Base-by-base conservation (phyloP, 1,140 invertebrate species). In the Drosophila pectinifera region DNA sequence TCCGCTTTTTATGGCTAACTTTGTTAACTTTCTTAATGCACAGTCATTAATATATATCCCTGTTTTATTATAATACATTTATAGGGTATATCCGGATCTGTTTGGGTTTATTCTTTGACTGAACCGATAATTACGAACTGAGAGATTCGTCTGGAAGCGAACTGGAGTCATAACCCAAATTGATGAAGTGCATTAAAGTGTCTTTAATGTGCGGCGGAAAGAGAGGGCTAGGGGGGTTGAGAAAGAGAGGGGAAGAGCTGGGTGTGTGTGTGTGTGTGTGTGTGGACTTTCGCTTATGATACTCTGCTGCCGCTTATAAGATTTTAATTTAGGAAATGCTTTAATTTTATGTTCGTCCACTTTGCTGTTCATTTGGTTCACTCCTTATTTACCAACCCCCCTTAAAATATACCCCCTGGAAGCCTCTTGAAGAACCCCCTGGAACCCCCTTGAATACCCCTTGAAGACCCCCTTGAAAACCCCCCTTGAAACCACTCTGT, bases 111-210 rank as follows among this genome's bases (percentile, higher is more conserved):
- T 7, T 28, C 18, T n/a, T 8, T 4, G n/a, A 0, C 3, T 20
- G 53, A 56, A 43, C 22, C 70, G 70, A 51, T 79, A 73, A 83
- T 83, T 84, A 79, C 59, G 36, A 68, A 65, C 64, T 53, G 64
- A 51, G 61, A 18, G 61, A 68, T 68, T 65, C 64, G 38, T 64
- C 61, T 84, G 74, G 69, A 41, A 45, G 53, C 72, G 59, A 55
- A 70, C 68, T 81, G 64, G 43, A 74, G 81, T 75, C 80, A 77
- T 84, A 84, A 69, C 80, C 74, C 74, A 67, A 79, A 82, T 86
- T 79, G 83, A 86, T 82, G 83, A 88, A 86, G 69, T 79, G 78
- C 83, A 79, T 86, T 86, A 82, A 85, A 86, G 82, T 82, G 83
- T 88, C 78, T 88, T 82, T 69, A 86, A 75, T 64, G 78, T 75